Percentiles rank a stretch among this genome's conserved stretches.
Evolutionary conservation across 1,140 invertebrate genomes (phyloP).

Genomic region (Linepithema humile): DNA sequence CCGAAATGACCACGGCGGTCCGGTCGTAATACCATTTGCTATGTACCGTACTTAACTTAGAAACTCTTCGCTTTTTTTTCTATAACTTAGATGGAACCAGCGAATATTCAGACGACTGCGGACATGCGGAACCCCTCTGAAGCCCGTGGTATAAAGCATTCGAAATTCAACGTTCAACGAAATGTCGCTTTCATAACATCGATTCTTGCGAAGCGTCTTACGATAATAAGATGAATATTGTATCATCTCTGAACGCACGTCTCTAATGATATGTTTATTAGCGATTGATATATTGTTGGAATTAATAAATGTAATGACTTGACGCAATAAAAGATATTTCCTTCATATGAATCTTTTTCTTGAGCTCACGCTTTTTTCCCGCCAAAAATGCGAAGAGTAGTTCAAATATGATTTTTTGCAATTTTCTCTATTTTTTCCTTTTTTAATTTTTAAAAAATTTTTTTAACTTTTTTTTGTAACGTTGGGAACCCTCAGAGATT

Average conservation of each 20-base stretch:
- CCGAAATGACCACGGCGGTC: constrained; percentile 30
- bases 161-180: too few relatives aligned
- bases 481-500: constrained; percentile 66
- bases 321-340: constrained; percentile 35
- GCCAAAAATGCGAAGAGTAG: background rate
- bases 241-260: background rate
- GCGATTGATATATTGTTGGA: background rate
- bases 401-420: constrained; percentile 48
- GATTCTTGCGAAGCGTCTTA: background rate
- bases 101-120: constrained; percentile 8
- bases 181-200: background rate
- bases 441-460: constrained; percentile 39
- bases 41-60: constrained; percentile 1
- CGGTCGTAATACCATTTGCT: constrained; percentile 58
- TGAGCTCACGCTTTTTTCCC: constrained; percentile 45
- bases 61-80: constrained; percentile 31
- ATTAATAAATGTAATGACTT: background rate
- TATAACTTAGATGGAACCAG: constrained; percentile 19
- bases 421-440: constrained; percentile 64
- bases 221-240: background rate
- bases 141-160: too few relatives aligned
- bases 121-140: background rate
- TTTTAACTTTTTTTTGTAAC: too few relatives aligned
- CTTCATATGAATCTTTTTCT: constrained; percentile 60
- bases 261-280: background rate